Percentiles rank a stretch among this genome's conserved stretches.
Evolutionary conservation across 2,113 vertebrate species (phyloP).

Genomic region (Dasyprocta punctata): DNA sequence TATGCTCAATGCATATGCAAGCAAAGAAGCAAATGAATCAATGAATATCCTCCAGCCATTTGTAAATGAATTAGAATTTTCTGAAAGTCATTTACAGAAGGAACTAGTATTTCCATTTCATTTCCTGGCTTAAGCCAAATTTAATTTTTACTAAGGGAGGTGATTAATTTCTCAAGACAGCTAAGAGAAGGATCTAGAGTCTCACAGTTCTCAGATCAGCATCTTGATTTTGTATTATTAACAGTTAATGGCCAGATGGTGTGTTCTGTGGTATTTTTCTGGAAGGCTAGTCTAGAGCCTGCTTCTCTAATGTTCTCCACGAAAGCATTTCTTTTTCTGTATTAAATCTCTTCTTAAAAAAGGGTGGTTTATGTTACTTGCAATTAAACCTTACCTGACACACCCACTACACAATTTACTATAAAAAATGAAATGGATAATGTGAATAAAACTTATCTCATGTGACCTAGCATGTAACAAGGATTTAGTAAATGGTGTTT

Average conservation of each 20-base stretch:
- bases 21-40: not conserved
- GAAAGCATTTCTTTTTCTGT: not conserved
- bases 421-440: not conserved
- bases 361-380: not conserved
- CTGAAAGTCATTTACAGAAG: not conserved
- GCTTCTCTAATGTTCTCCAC: not conserved
- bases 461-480: not conserved
- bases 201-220: not conserved
- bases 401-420: not conserved
- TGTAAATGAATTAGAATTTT: not conserved
- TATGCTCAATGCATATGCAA: not conserved
- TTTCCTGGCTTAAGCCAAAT: not conserved
- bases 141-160: not conserved
- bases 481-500: not conserved
- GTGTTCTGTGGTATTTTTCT: not conserved
- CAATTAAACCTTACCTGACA: not conserved
- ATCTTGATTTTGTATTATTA: not conserved
- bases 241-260: not conserved
- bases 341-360: not conserved
- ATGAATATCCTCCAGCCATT: not conserved
- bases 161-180: not conserved
- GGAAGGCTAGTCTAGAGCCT: not conserved
- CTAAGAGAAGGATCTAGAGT: not conserved
- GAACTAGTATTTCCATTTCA: not conserved
- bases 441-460: not conserved